Base-by-base conservation (phyloP, 2,888 invertebrate genomes). In the Caprella mutica region DNA sequence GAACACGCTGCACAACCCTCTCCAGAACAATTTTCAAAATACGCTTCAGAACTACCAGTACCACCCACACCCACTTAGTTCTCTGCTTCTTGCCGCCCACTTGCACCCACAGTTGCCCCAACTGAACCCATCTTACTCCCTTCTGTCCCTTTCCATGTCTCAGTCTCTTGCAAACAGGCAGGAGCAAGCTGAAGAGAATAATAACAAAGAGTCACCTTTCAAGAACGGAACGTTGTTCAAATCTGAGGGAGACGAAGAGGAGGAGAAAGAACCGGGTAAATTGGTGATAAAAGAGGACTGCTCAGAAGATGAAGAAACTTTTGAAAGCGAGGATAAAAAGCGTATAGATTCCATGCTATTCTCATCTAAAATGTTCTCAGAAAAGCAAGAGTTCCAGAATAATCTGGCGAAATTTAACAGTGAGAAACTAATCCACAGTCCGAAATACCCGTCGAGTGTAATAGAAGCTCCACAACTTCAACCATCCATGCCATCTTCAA, bases 401-500 rank as follows among this genome's bases (percentile, higher is more conserved):
- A 29, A 30, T 29, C 30, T 48, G 19, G n/a, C n/a, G n/a, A n/a
- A n/a, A n/a, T n/a, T n/a, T n/a, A n/a, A n/a, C n/a, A n/a, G n/a
- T n/a, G n/a, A n/a, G n/a, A n/a, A n/a, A n/a, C n/a, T n/a, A n/a
- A n/a, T n/a, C n/a, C n/a, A n/a, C n/a, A n/a, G n/a, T n/a, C n/a
- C n/a, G n/a, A n/a, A n/a, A n/a, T n/a, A n/a, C n/a, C n/a, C n/a
- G n/a, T n/a, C n/a, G n/a, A n/a, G n/a, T n/a, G n/a, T n/a, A n/a
- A n/a, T n/a, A n/a, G n/a, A n/a, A n/a, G n/a, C n/a, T n/a, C n/a
- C n/a, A n/a, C n/a, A n/a, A n/a, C n/a, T n/a, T n/a, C 48, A 48
- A 5, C 48, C 19, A 8, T 29, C 48, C 5, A 24, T 44, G n/a
- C n/a, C 26, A 21, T 57, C 58, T 50, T 79, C 78, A 67, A 83